These are phyloP conservation scores for Antrozous pallidus DNA, from an alignment of 2,797 vertebrate species.

Conservation along the genomic window DNA sequence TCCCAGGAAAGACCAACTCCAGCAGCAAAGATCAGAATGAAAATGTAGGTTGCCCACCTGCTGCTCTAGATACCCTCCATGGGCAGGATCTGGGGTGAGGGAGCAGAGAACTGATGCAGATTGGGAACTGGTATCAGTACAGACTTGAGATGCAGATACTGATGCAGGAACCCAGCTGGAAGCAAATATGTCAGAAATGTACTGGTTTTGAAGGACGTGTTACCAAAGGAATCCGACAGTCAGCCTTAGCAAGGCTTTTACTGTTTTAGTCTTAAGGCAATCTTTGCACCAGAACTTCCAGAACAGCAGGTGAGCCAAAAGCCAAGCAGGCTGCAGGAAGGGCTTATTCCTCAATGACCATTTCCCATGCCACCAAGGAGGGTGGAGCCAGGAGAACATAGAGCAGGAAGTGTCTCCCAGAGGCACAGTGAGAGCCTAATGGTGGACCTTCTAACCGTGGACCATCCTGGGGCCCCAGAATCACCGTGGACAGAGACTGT, in stretches of 20 bases:
- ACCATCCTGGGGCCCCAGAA: background rate
- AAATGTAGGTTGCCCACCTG: background rate
- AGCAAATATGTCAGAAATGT: background rate
- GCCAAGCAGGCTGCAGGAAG: background rate
- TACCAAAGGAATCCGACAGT: background rate
- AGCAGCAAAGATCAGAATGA: background rate
- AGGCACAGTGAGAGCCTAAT: too few species aligned
- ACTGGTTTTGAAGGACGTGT: background rate
- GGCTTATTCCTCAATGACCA: background rate
- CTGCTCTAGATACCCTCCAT: background rate
- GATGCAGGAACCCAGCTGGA: background rate
- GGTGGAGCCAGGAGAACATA: background rate
- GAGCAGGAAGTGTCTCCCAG: background rate
- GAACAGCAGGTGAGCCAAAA: background rate
- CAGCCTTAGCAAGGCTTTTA: background rate
- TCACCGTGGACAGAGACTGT: background rate
- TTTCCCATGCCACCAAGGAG: background rate
- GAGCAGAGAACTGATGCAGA: background rate
- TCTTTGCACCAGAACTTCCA: background rate
- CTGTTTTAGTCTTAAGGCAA: background rate
- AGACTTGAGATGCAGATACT: background rate
- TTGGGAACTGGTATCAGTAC: background rate
- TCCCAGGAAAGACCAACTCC: background rate
- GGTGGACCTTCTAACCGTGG: rapidly evolving
- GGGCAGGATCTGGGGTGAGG: rapidly evolving